A percentile compares a stretch with the other conserved stretches of the same genome.
Evolutionary conservation across 1,140 invertebrate genomes (phyloP).

Genomic region (Myzus persicae): DNA sequence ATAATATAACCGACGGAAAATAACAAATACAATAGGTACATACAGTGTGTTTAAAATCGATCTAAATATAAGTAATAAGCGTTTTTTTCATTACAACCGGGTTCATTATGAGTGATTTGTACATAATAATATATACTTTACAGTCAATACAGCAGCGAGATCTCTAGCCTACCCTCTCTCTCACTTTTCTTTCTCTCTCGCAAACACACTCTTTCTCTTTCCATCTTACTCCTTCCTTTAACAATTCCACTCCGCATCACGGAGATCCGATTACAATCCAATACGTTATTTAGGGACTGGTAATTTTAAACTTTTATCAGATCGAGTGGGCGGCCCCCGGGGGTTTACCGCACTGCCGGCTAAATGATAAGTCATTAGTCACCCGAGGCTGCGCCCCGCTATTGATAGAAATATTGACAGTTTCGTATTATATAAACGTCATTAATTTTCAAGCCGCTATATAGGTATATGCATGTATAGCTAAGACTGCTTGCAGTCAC

Average conservation of each 20-base stretch:
- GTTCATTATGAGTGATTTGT: not conserved
- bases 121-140: not conserved
- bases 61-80: not conserved
- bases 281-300: conserved; percentile 9
- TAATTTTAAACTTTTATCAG: conserved; percentile 57
- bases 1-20: not conserved
- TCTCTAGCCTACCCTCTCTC: not conserved
- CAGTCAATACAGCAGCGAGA: not conserved
- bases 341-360: conserved; percentile 39
- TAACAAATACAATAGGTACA: not conserved
- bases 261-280: conserved; percentile 53
- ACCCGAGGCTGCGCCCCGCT: conserved; percentile 49
- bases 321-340: conserved; percentile 50
- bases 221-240: not conserved
- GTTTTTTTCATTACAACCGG: not conserved
- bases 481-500: not conserved
- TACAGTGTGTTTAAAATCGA: not conserved
- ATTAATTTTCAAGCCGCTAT: conserved; percentile 52
- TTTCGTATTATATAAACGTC: conserved; percentile 52
- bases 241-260: not conserved
- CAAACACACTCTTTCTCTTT: not conserved
- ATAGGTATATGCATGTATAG: not conserved
- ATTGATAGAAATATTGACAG: conserved; percentile 57
- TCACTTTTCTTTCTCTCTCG: not conserved
- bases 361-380: conserved; percentile 56